Evolutionary conservation across 2,113 vertebrate genomes (phyloP).

Genomic region (Nibea coibor): DNA sequence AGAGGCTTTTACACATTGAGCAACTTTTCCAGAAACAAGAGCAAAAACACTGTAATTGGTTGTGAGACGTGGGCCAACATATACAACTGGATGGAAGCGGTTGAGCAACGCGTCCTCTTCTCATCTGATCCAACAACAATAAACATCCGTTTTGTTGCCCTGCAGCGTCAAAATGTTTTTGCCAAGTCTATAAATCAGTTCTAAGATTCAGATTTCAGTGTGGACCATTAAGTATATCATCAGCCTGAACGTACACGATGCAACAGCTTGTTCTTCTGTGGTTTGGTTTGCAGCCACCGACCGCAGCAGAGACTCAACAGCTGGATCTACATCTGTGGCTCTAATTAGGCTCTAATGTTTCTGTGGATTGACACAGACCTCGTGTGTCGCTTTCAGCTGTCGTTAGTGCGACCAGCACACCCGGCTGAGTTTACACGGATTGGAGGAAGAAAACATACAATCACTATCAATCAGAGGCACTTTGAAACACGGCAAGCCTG

Average conservation of each 20-base stretch:
- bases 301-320: conserved; percentile 17
- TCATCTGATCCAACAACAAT: not conserved
- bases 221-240: not conserved
- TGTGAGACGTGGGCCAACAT: conserved; percentile 4
- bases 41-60: not conserved
- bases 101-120: not conserved
- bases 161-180: conserved; percentile 4
- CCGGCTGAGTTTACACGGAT: not conserved
- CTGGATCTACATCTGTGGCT: conserved; percentile 4
- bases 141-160: conserved; percentile 8
- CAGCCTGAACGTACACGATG: not conserved
- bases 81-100: not conserved
- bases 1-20: conserved; percentile 24
- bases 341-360: not conserved
- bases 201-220: not conserved
- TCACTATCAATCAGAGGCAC: no score
- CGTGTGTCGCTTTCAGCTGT: not conserved
- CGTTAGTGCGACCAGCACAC: not conserved
- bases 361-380: not conserved
- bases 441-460: not conserved
- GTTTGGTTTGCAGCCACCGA: conserved; percentile 30
- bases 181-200: conserved; percentile 19
- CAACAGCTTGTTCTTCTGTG: conserved; percentile 15
- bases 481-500: no score
- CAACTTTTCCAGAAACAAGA: conserved; percentile 21